Evolutionary conservation across 1,140 invertebrate species (phyloP), one percentile per base, ranked within the genome.

Genomic region (Atta cephalotes): DNA sequence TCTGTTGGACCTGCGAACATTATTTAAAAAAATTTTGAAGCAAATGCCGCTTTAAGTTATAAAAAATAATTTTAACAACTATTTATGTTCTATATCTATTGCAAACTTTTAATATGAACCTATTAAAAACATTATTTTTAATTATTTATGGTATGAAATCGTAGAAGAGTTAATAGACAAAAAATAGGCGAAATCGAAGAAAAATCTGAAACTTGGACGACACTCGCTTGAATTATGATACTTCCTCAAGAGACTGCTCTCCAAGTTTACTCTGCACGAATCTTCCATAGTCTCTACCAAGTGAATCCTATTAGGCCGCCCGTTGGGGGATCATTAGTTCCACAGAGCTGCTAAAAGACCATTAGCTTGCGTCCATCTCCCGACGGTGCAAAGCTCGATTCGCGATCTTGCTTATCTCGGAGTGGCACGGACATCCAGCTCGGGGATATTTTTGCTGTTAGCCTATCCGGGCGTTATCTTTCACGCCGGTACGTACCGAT

Each of bases 401-500:
- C 80, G 70, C 77, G 86, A 76, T 85, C 72, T 88, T 86, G 88
- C 88, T 89, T 89, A 89, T 86, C 85, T 71, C 78, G 60, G 70
- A 74, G 31, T 74, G 87, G 77, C 49, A 58, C 60, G 76, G 39
- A 49, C 84, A 58, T 39, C 31, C 51, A 35, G 56, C 56, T 18
- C 35, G 53, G 78, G 21, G 60, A 89, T 88, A 90, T 90, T 90
- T 90, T 90, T 90, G 70, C 53, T 53, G 68, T 62, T 63, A 58
- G 62, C 74, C 62, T 58, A 60, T 85, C 71, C 76, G 88, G 86
- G 86, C 89, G 89, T 90, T 90, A 90, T 90, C 89, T 87, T 85
- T 90, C 89, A 87, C 89, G 72, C 89, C 71, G 82, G 87, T 71
- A 85, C 82, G 63, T 72, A 53, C 84, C 90, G 89, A 91, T 91